Conservation (phyloP, 2,113 vertebrate genomes). For the Entosphenus tridentatus region DNA sequence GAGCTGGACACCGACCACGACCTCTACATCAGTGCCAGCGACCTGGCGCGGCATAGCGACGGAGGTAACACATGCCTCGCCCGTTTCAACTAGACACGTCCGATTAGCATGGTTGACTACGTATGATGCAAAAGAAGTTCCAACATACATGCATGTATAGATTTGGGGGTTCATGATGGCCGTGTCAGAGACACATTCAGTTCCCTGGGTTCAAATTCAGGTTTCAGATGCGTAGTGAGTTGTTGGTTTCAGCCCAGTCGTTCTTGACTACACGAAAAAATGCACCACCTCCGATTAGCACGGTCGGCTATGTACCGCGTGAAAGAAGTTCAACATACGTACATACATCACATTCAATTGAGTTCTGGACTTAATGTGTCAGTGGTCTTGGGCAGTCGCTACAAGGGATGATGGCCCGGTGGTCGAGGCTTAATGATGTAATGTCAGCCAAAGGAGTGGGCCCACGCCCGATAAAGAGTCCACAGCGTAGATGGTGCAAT, state of each 20-base stretch:
- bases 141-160: slow-evolving; percentile 9
- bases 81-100: slow-evolving; percentile 8
- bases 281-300: too few species aligned
- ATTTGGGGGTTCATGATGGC: background rate
- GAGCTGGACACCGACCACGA: slow-evolving; percentile 86
- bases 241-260: background rate
- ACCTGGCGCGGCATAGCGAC: slow-evolving; percentile 62
- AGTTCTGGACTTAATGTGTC: too few species aligned
- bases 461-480: too few species aligned
- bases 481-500: too few species aligned
- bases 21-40: slow-evolving; percentile 57
- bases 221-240: background rate
- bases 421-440: too few species aligned
- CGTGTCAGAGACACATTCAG: background rate
- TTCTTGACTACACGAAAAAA: too few species aligned
- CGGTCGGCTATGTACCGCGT: too few species aligned
- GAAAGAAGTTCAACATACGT: too few species aligned
- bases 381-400: too few species aligned
- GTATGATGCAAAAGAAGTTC: background rate
- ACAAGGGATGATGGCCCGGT: too few species aligned
- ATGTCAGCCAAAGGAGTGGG: too few species aligned
- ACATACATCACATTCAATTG: too few species aligned
- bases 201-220: background rate
- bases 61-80: slow-evolving; percentile 32
- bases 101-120: slow-evolving; percentile 7